A percentile compares a stretch with the other conserved stretches of the same genome.
Conservation (phyloP, 2,797 vertebrate genomes). For the Vespertilio murinus region DNA sequence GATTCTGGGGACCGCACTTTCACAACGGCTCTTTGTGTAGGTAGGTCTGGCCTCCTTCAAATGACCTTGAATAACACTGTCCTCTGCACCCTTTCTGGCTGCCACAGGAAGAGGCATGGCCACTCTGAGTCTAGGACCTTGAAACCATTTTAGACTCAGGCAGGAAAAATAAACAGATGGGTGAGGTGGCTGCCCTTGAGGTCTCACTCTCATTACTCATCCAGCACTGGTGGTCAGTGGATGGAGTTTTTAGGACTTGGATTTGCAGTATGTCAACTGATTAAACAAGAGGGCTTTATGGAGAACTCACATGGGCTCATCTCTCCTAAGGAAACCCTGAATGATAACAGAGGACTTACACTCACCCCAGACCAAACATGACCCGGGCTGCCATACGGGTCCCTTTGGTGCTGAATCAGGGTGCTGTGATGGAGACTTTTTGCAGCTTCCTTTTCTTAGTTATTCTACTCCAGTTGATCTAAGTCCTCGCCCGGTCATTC, state of each 20-base stretch:
- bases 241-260: neutral
- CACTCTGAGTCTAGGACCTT: constrained; percentile 17
- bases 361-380: rapidly evolving
- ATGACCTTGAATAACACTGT: constrained; percentile 58
- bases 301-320: neutral
- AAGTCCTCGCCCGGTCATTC: neutral
- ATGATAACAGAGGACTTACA: neutral
- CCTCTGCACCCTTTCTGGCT: neutral
- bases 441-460: neutral
- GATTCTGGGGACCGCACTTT: neutral
- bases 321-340: neutral
- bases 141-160: constrained; percentile 32
- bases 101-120: constrained; percentile 19
- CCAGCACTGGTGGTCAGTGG: neutral
- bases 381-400: rapidly evolving
- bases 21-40: constrained; percentile 49
- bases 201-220: neutral
- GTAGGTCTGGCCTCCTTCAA: constrained; percentile 13
- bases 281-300: neutral
- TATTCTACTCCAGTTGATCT: neutral
- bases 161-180: constrained; percentile 66
- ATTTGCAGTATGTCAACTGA: neutral
- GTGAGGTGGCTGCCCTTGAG: neutral
- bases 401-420: neutral
- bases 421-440: neutral